phyloP scores from a whole-genome alignment of 2,113 vertebrate genomes.

The Tylochromis polylepis region DNA sequence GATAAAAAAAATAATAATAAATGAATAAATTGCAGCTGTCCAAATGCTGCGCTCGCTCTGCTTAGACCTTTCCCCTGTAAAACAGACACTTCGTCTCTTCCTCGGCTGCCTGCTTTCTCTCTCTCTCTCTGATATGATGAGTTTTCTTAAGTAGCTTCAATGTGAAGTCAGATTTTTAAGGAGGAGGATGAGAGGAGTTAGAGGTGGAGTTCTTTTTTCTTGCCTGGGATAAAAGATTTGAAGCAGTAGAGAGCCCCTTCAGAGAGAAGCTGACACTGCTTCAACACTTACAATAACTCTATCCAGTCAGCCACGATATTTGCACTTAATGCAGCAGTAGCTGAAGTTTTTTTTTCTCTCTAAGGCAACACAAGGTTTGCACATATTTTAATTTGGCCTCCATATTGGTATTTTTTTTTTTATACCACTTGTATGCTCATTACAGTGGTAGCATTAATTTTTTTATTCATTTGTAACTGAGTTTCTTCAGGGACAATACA shows the following conservation, averaged over 20 bases:
- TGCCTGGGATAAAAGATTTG: background rate
- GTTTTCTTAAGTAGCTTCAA: background rate
- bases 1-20: background rate
- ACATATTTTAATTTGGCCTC: background rate
- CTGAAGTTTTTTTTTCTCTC: background rate
- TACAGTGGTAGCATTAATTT: background rate
- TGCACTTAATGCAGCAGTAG: background rate
- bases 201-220: slow-evolving; percentile 18
- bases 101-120: background rate
- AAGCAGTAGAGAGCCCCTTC: background rate
- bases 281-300: background rate
- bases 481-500: background rate
- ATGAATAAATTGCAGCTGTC: background rate
- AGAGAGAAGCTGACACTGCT: background rate
- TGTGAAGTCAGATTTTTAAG: background rate
- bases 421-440: background rate
- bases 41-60: background rate
- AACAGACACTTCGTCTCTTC: background rate
- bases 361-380: background rate
- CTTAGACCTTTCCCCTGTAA: background rate
- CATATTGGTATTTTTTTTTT: background rate
- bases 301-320: background rate
- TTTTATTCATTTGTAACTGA: background rate
- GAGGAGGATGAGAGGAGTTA: background rate
- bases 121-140: background rate